Conservation (phyloP, 2,113 vertebrate species). For the human (Homo sapiens) region DNA sequence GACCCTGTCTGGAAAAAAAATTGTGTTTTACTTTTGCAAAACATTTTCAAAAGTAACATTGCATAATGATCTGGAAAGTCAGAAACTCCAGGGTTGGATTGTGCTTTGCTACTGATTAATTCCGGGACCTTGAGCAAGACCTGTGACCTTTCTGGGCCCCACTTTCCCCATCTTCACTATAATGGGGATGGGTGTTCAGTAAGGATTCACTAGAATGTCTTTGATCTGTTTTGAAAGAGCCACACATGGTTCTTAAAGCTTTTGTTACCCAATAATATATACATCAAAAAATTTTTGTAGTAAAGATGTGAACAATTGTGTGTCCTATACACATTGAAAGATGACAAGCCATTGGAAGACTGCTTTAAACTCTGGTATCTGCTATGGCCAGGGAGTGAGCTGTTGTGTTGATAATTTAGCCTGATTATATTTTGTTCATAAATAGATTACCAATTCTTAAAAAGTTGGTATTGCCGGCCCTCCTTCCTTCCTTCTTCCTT, state of each 20-base stretch:
- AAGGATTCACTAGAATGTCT: not conserved
- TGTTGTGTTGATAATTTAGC: not conserved
- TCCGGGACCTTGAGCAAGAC: not conserved
- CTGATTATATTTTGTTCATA: not conserved
- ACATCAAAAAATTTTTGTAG: not conserved
- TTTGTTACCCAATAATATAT: not conserved
- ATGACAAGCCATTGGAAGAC: not conserved
- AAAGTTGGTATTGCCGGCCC: not conserved
- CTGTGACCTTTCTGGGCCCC: not conserved
- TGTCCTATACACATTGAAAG: not conserved
- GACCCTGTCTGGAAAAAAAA: too few species aligned
- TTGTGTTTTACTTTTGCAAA: not conserved
- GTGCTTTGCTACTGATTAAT: not conserved
- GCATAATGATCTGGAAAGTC: not conserved
- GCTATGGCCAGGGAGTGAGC: not conserved
- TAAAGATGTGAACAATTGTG: not conserved
- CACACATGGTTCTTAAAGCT: not conserved
- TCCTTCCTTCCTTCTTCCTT: not conserved
- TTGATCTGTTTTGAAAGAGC: not conserved
- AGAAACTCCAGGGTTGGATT: fast-evolving
- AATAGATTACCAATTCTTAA: not conserved
- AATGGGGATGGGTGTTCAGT: not conserved
- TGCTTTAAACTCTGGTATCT: not conserved
- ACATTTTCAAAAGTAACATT: not conserved
- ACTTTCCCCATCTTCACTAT: not conserved